Conservation (phyloP, 2,888 invertebrate genomes). For the Drosophila prolongata region DNA sequence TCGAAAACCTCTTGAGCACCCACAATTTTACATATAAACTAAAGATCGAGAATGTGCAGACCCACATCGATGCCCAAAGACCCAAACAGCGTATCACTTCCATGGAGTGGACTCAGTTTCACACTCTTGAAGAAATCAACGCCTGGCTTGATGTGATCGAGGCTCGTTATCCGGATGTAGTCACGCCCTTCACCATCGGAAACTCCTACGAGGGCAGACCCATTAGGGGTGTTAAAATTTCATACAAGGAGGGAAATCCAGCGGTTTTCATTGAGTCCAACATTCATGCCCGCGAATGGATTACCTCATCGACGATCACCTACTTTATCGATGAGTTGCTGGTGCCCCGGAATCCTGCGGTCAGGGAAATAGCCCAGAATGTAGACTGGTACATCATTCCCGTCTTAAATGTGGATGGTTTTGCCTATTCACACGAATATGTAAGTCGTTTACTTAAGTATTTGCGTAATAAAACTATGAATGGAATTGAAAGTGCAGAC, state of each 20-base stretch:
- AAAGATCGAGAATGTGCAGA: slow-evolving; percentile 87
- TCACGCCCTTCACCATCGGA: slow-evolving; percentile 86
- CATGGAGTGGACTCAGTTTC: slow-evolving; percentile 87
- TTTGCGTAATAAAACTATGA: slow-evolving; percentile 11
- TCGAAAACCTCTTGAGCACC: slow-evolving; percentile 84
- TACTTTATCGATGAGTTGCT: slow-evolving; percentile 90
- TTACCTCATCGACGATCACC: slow-evolving; percentile 88
- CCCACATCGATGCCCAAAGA: slow-evolving; percentile 85
- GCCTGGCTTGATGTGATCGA: slow-evolving; percentile 86
- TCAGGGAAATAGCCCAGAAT: slow-evolving; percentile 87
- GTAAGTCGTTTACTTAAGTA: slow-evolving; percentile 83
- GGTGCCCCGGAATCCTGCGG: slow-evolving; percentile 86
- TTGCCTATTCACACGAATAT: slow-evolving; percentile 87
- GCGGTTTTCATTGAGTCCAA: slow-evolving; percentile 88
- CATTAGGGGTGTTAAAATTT: slow-evolving; percentile 86
- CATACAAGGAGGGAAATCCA: slow-evolving; percentile 84
- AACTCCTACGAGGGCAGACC: slow-evolving; percentile 87
- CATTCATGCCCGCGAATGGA: slow-evolving; percentile 89
- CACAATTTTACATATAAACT: slow-evolving; percentile 83
- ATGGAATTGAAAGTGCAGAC: slow-evolving; percentile 23
- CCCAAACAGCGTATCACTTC: slow-evolving; percentile 49
- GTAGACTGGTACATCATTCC: slow-evolving; percentile 92
- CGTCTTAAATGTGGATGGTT: slow-evolving; percentile 90
- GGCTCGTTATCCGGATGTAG: slow-evolving; percentile 85
- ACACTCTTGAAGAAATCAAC: slow-evolving; percentile 86